Conservation (phyloP, 1,140 invertebrate genomes). For the Paraescarpia echinospica region DNA sequence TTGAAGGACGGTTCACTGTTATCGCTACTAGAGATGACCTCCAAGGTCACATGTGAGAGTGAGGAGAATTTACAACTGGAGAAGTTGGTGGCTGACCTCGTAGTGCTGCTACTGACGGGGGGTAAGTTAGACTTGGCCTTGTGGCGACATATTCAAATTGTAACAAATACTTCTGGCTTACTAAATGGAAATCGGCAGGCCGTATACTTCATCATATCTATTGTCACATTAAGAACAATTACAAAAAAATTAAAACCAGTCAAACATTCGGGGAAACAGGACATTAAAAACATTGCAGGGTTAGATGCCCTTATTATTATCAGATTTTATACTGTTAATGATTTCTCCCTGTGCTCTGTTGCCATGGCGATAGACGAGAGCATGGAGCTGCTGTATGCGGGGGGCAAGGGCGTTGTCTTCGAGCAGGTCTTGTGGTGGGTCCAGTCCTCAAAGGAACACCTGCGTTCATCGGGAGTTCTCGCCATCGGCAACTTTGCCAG, state of each 20-base stretch:
- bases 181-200: too few relatives aligned
- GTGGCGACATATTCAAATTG: too few relatives aligned
- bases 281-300: too few relatives aligned
- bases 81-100: conserved; percentile 82
- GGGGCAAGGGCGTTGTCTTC: conserved; percentile 74
- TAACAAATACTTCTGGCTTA: too few relatives aligned
- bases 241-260: too few relatives aligned
- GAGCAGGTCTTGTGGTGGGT: conserved; percentile 76
- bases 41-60: conserved; percentile 38
- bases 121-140: conserved; percentile 61
- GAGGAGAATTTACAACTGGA: conserved; percentile 72
- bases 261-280: too few relatives aligned
- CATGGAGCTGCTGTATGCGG: conserved; percentile 77
- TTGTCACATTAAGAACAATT: too few relatives aligned
- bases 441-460: conserved; percentile 70
- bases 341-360: neutral
- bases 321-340: neutral
- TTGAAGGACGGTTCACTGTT: conserved; percentile 73
- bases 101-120: conserved; percentile 80
- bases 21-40: conserved; percentile 66
- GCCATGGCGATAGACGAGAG: conserved; percentile 71
- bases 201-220: too few relatives aligned
- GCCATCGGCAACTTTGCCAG: conserved; percentile 88
- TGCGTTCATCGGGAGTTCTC: conserved; percentile 78
- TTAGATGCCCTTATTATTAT: too few relatives aligned